A percentile compares a stretch with the other conserved stretches of the same genome.
phyloP scores from a whole-genome alignment of 2,113 vertebrate species.

The Rattus norvegicus region GRCr8 NC_086025.1:27091501-27092000 shows the following conservation, averaged over 20 bases:
- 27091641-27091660: conserved; percentile 1
- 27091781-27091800: neutral
- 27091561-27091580: no score
- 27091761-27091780: neutral
- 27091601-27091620: neutral
- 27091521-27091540: neutral
- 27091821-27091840: neutral
- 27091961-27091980: neutral
- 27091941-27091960: neutral
- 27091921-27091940: neutral
- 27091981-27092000: neutral
- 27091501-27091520: neutral
- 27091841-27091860: conserved; percentile 4
- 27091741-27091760: neutral
- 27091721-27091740: neutral
- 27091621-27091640: neutral
- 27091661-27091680: conserved; percentile 19
- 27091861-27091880: neutral
- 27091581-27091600: neutral
- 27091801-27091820: conserved; percentile 11
- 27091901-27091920: neutral
- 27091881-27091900: neutral
- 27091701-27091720: neutral
- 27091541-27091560: neutral
- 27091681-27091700: conserved; percentile 1